Evolutionary conservation across 2,113 vertebrate genomes (phyloP).

Genomic region (Etia nguti): DNA sequence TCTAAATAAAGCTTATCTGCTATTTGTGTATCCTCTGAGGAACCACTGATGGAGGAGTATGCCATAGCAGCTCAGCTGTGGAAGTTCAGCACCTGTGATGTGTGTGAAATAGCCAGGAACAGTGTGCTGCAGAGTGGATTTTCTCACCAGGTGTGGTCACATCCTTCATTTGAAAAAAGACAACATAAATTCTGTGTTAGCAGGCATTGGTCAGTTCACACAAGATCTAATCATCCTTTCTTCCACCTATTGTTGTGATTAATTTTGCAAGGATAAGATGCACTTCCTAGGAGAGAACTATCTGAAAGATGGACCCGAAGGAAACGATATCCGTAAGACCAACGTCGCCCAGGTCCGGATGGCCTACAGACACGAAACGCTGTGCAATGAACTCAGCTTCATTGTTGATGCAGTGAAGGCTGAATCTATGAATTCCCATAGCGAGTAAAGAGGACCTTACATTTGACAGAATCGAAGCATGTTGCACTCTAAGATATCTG

Average conservation of each 20-base stretch:
- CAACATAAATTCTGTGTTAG: background rate
- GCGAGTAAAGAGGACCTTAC: background rate
- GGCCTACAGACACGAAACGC: conserved; percentile 88
- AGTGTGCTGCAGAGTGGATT: conserved; percentile 90
- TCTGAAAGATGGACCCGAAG: conserved; percentile 86
- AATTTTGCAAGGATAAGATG: conserved; percentile 80
- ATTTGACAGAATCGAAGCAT: background rate
- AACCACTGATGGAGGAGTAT: conserved; percentile 94
- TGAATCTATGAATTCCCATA: background rate
- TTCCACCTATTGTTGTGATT: background rate
- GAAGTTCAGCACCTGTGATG: conserved; percentile 93
- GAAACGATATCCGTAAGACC: conserved; percentile 88
- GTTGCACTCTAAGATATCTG: background rate
- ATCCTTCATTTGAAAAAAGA: background rate
- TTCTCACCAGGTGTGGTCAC: conserved; percentile 77
- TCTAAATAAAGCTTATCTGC: background rate
- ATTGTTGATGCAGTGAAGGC: conserved; percentile 64
- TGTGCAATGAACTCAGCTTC: conserved; percentile 92
- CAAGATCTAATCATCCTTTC: background rate
- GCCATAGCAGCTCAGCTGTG: conserved; percentile 96
- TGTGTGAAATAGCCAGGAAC: conserved; percentile 92
- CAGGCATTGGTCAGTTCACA: background rate
- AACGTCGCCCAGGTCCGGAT: conserved; percentile 94
- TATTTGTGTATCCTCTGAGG: conserved; percentile 65
- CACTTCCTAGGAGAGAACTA: conserved; percentile 86